A percentile compares a stretch with the other conserved stretches of the same genome.
Evolutionary conservation across 2,888 invertebrate genomes (phyloP).

Genomic region (Liopterus haemorrhoidalis): DNA sequence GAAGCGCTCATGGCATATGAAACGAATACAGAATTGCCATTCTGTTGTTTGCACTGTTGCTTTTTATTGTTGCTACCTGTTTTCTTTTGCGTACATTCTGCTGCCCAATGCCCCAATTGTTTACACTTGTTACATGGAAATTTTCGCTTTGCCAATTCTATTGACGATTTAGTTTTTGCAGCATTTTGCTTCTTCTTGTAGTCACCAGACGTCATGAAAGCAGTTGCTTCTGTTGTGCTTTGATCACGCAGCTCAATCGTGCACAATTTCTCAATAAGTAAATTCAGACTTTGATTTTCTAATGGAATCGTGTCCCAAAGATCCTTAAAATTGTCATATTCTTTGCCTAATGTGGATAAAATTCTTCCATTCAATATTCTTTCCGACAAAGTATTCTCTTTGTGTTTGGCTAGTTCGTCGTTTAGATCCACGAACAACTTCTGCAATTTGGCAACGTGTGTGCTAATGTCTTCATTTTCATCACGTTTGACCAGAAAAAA

Average conservation of each 20-base stretch:
- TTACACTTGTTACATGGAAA: too few species aligned
- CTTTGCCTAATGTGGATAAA: slow-evolving; percentile 14
- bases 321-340: slow-evolving; percentile 18
- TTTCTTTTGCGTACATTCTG: too few species aligned
- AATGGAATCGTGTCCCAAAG: slow-evolving; percentile 14
- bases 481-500: slow-evolving; percentile 14
- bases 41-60: too few species aligned
- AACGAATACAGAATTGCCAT: too few species aligned
- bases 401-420: slow-evolving; percentile 13
- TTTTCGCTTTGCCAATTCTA: too few species aligned
- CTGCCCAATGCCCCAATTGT: too few species aligned
- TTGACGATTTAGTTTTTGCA: too few species aligned
- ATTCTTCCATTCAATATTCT: slow-evolving; percentile 18
- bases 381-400: slow-evolving; percentile 14
- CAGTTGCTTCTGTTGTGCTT: too few species aligned
- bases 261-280: slow-evolving; percentile 18
- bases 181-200: too few species aligned
- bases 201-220: too few species aligned
- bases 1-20: too few species aligned
- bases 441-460: slow-evolving; percentile 17
- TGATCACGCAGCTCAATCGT: slow-evolving; percentile 15
- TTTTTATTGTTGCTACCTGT: too few species aligned
- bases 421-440: slow-evolving; percentile 20
- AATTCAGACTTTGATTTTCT: slow-evolving; percentile 15
- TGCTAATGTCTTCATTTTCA: slow-evolving; percentile 15